A percentile compares a stretch with the other conserved stretches of the same genome.
Conservation (phyloP, 2,797 vertebrate genomes). For the Sternarchorhynchus goeldii region DNA sequence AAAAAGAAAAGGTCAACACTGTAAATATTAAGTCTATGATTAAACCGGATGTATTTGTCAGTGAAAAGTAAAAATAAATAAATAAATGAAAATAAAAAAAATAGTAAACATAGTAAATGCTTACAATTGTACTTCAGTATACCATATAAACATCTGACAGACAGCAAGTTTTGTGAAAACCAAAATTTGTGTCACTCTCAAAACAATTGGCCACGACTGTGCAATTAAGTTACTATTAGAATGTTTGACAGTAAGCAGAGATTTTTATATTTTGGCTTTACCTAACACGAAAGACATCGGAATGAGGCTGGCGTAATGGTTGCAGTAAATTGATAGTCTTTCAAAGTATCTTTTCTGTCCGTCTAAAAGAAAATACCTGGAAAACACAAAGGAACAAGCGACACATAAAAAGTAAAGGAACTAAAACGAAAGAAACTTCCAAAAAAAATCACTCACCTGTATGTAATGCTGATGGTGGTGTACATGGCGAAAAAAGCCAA, state of each 20-base stretch:
- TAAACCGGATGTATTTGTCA: no score
- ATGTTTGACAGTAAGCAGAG: neutral
- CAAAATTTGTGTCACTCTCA: no score
- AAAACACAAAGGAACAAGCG: neutral
- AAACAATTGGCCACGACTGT: no score
- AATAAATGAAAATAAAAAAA: no score
- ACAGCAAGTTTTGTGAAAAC: no score
- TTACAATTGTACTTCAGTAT: no score
- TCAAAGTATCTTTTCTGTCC: slow-evolving; percentile 89
- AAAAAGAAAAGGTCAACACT: no score
- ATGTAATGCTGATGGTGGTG: slow-evolving; percentile 84
- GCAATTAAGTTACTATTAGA: neutral
- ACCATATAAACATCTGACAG: no score
- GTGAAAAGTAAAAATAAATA: no score
- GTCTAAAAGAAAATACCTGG: slow-evolving; percentile 79
- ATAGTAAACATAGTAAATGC: no score
- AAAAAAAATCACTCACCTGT: slow-evolving; percentile 75
- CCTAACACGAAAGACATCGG: slow-evolving; percentile 92
- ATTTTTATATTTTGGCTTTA: slow-evolving; percentile 48
- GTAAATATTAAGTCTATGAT: no score
- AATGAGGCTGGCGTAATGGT: slow-evolving; percentile 91
- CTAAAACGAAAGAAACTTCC: neutral
- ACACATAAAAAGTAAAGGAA: no score
- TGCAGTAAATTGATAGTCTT: slow-evolving; percentile 92
- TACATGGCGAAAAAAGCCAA: slow-evolving; percentile 88